phyloP scores from a whole-genome alignment of 1,140 invertebrate genomes.

The Magallana ariakensis region DNA sequence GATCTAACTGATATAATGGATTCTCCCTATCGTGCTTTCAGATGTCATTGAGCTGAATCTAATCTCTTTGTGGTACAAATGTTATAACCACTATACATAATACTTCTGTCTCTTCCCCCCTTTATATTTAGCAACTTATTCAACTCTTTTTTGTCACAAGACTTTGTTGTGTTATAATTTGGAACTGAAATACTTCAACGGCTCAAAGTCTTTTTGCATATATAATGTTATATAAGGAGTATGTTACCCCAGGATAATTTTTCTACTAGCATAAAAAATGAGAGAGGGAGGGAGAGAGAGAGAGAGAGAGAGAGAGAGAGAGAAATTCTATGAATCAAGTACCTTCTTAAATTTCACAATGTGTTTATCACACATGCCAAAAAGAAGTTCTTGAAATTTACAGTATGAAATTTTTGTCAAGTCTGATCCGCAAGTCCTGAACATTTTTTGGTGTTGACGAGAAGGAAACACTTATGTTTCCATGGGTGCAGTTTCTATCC shows the following conservation, averaged over 20 bases:
- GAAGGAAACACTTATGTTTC: slow-evolving; percentile 29
- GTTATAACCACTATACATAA: background rate
- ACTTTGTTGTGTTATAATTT: background rate
- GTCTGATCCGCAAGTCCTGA: slow-evolving; percentile 3
- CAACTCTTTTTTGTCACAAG: slow-evolving; percentile 10
- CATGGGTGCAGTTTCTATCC: slow-evolving; percentile 26
- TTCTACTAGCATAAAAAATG: no score
- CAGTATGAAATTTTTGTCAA: slow-evolving; percentile 1
- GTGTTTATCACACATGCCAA: background rate
- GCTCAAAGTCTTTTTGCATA: no score
- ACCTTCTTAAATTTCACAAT: background rate
- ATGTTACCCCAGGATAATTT: no score
- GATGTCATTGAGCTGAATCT: background rate
- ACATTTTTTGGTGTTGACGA: slow-evolving; percentile 4
- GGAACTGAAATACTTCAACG: background rate
- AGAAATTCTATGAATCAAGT: background rate
- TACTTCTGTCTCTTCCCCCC: background rate
- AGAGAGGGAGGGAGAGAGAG: no score
- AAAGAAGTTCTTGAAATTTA: background rate
- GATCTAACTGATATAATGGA: background rate
- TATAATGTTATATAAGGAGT: no score
- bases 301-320: background rate
- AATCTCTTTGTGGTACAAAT: slow-evolving; percentile 12
- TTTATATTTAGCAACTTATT: slow-evolving; percentile 22
- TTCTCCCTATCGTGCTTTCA: background rate